These are phyloP conservation scores for Brachyptera putata DNA, from an alignment of 2,888 invertebrate species.

Conservation along the genomic window DNA sequence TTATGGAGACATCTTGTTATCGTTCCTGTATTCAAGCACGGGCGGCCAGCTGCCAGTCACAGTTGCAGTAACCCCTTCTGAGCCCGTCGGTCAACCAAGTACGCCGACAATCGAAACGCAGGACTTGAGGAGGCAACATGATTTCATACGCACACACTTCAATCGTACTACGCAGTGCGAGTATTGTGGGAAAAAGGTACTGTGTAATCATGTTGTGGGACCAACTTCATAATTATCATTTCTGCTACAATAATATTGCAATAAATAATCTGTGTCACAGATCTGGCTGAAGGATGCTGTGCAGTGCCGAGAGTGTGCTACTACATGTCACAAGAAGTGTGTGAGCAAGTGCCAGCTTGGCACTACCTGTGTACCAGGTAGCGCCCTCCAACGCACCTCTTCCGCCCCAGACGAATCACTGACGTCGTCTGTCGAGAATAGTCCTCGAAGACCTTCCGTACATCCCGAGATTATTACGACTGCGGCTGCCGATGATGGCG, in stretches of 20 bases:
- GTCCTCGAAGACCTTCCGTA: conserved; percentile 34
- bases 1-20: conserved; percentile 84
- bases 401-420: conserved; percentile 26
- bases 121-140: conserved; percentile 50
- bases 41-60: conserved; percentile 24
- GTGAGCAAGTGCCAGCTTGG: conserved; percentile 77
- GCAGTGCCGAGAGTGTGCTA: conserved; percentile 81
- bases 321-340: conserved; percentile 96
- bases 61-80: conserved; percentile 34
- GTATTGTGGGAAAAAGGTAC: conserved; percentile 85
- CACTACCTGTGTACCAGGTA: conserved; percentile 55
- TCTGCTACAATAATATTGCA: too few relatives aligned
- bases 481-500: conserved; percentile 34
- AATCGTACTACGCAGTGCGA: conserved; percentile 86
- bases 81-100: conserved; percentile 17
- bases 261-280: conserved; percentile 50
- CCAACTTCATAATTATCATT: too few relatives aligned
- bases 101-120: conserved; percentile 18
- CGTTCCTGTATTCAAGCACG: conserved; percentile 55
- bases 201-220: too few relatives aligned
- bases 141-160: conserved; percentile 85
- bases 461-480: conserved; percentile 40
- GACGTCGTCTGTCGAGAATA: conserved; percentile 33
- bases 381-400: conserved; percentile 35
- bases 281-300: conserved; percentile 97